These are phyloP conservation scores for Drosophila quinaria DNA, from an alignment of 2,888 invertebrate species.

Conservation along the genomic window DNA sequence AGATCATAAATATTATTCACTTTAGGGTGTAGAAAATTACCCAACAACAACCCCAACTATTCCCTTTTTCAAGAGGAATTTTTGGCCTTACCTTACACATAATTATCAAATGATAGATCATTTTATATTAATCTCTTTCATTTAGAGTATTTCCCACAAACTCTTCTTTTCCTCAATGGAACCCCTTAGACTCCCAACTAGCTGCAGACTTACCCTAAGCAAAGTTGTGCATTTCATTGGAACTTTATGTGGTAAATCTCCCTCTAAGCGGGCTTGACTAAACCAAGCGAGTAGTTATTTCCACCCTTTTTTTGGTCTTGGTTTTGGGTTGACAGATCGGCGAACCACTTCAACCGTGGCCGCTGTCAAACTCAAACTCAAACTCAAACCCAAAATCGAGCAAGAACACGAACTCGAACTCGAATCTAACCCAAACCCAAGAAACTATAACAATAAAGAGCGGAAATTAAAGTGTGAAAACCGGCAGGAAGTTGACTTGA, in stretches of 20 bases:
- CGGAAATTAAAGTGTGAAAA: slow-evolving; percentile 82
- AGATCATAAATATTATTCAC: too few relatives aligned
- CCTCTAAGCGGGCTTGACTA: slow-evolving; percentile 30
- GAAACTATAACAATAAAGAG: slow-evolving; percentile 79
- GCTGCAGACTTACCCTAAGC: background rate
- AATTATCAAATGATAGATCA: slow-evolving; percentile 2
- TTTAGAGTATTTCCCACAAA: slow-evolving; percentile 11
- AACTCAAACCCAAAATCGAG: slow-evolving; percentile 29
- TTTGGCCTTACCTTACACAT: background rate
- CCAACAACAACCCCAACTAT: too few relatives aligned
- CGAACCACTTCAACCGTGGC: slow-evolving; percentile 62
- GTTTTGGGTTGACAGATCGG: slow-evolving; percentile 59
- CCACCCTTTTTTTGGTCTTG: slow-evolving; percentile 44
- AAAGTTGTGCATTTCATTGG: slow-evolving; percentile 45
- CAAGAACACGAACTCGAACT: slow-evolving; percentile 3
- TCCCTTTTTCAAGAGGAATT: background rate
- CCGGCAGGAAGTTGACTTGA: slow-evolving; percentile 79
- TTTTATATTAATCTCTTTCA: slow-evolving; percentile 4
- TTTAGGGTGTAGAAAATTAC: too few relatives aligned
- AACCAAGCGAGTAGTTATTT: slow-evolving; percentile 35
- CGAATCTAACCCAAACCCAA: slow-evolving; percentile 38
- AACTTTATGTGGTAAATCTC: slow-evolving; percentile 27
- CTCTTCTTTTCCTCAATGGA: background rate
- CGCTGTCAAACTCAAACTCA: slow-evolving; percentile 48
- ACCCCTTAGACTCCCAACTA: background rate